A percentile compares a stretch with the other conserved stretches of the same genome.
Evolutionary conservation across 2,888 invertebrate genomes (phyloP).

Genomic region (Ormyrus rosae): DNA sequence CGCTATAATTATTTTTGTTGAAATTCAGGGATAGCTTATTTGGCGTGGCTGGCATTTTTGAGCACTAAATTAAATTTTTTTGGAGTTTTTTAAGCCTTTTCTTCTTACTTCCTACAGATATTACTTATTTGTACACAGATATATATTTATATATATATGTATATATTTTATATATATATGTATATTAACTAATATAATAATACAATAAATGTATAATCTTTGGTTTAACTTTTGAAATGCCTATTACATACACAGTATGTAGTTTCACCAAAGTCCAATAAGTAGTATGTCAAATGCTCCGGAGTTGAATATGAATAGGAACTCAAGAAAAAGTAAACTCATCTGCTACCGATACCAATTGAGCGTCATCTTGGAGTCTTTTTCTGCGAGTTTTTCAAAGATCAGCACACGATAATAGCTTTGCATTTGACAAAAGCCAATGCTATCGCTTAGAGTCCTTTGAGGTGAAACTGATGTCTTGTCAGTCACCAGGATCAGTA

Average conservation of each 20-base stretch:
- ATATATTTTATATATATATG: slow-evolving; percentile 13
- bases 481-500: slow-evolving; percentile 81
- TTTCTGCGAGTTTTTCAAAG: slow-evolving; percentile 61
- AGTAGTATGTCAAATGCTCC: slow-evolving; percentile 49
- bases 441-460: slow-evolving; percentile 72
- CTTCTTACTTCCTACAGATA: slow-evolving; percentile 45
- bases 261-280: slow-evolving; percentile 52
- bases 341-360: slow-evolving; percentile 75
- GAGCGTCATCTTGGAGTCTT: slow-evolving; percentile 69
- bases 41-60: slow-evolving; percentile 74
- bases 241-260: slow-evolving; percentile 51
- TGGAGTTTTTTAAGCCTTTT: slow-evolving; percentile 47
- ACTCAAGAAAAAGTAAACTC: slow-evolving; percentile 63
- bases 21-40: slow-evolving; percentile 75
- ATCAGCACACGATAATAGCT: slow-evolving; percentile 50
- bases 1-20: slow-evolving; percentile 74
- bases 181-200: slow-evolving; percentile 40
- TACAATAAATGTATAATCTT: slow-evolving; percentile 55
- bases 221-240: slow-evolving; percentile 55
- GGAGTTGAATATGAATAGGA: slow-evolving; percentile 50
- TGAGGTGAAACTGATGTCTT: slow-evolving; percentile 67
- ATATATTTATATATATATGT: slow-evolving; percentile 14
- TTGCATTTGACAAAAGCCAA: slow-evolving; percentile 62
- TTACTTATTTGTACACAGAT: slow-evolving; percentile 42
- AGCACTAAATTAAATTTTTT: slow-evolving; percentile 39